Conservation (phyloP, 2,113 vertebrate species). For the Phylloscopus trochilus region DNA sequence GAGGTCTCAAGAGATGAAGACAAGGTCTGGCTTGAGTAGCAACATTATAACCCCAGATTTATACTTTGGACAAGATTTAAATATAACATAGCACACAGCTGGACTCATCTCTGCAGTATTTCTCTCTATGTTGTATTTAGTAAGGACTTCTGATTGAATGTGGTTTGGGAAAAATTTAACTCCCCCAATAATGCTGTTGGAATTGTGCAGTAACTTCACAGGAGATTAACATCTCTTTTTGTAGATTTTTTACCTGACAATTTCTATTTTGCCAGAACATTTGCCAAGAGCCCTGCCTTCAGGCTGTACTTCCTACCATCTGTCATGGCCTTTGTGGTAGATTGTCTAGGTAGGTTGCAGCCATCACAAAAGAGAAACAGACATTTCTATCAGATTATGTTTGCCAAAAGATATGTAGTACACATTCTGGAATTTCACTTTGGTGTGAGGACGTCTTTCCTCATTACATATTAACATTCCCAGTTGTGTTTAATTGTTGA, state of each 20-base stretch:
- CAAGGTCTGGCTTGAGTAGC: not conserved
- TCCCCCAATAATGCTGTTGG: rapidly evolving
- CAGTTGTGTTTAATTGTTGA: not conserved
- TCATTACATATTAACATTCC: not conserved
- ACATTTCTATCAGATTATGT: not conserved
- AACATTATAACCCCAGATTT: not conserved
- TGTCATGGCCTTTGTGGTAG: not conserved
- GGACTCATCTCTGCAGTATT: not conserved
- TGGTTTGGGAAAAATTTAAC: not conserved
- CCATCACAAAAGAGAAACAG: not conserved
- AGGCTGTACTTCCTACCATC: not conserved
- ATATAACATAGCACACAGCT: not conserved
- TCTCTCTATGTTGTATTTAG: not conserved
- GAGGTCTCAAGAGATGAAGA: not conserved
- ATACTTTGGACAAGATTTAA: not conserved
- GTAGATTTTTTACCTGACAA: not conserved
- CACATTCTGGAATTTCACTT: not conserved
- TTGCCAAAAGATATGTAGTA: not conserved
- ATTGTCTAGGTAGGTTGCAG: not conserved
- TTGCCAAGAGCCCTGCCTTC: not conserved
- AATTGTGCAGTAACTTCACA: not conserved
- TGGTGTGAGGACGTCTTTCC: not conserved
- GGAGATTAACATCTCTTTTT: not conserved
- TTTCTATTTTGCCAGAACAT: not conserved
- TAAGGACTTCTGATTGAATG: not conserved